phyloP scores from a whole-genome alignment of 1,140 invertebrate genomes.

The Drosophila kanapiae region DNA sequence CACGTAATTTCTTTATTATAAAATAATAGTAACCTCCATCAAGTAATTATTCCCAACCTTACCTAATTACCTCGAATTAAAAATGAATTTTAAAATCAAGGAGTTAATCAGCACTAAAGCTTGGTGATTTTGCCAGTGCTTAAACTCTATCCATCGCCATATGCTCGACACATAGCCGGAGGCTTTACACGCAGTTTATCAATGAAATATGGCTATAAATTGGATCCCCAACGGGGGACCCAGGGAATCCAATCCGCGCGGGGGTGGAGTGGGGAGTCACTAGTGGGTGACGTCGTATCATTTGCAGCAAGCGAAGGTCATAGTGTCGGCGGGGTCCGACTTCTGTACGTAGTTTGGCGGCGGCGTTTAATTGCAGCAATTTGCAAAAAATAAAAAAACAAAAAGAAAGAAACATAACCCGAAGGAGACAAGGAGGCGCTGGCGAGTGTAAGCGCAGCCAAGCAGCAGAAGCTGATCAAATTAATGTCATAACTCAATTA shows the following conservation, averaged over 20 bases:
- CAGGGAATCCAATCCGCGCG: conserved; percentile 17
- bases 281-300: conserved; percentile 44
- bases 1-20: neutral
- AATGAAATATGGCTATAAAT: conserved; percentile 78
- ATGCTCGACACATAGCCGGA: conserved; percentile 36
- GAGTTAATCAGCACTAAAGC: neutral
- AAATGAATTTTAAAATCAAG: neutral
- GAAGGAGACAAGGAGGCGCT: conserved; percentile 12
- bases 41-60: neutral
- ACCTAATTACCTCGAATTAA: neutral
- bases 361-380: conserved; percentile 75
- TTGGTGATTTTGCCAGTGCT: conserved; percentile 4
- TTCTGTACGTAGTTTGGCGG: conserved; percentile 34
- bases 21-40: neutral
- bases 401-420: neutral
- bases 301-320: conserved; percentile 72
- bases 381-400: conserved; percentile 48
- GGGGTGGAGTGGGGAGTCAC: conserved; percentile 14
- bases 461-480: conserved; percentile 65
- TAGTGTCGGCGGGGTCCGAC: conserved; percentile 38
- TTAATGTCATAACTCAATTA: conserved; percentile 83
- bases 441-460: conserved; percentile 4
- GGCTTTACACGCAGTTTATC: conserved; percentile 61
- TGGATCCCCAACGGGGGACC: conserved; percentile 41
- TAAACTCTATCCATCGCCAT: conserved; percentile 32